A percentile compares a stretch with the other conserved stretches of the same genome.
phyloP scores from a whole-genome alignment of 1,140 invertebrate species.

The Saccostrea echinata region DNA sequence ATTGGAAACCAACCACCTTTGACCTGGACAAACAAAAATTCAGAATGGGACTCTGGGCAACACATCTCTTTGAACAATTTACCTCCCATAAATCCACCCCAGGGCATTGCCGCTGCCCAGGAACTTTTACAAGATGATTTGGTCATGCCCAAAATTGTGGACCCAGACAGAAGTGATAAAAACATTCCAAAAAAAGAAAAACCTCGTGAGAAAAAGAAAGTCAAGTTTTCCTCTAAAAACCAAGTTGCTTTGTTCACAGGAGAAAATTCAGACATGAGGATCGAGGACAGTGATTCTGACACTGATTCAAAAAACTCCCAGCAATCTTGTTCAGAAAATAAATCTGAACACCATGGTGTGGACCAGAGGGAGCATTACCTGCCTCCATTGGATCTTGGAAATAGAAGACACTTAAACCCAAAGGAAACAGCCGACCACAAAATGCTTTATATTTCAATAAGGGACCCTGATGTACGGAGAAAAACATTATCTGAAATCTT shows the following conservation, averaged over 20 bases:
- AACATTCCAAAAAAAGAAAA: not conserved
- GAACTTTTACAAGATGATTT: constrained; percentile 32
- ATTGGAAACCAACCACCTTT: not conserved
- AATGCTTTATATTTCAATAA: constrained; percentile 63
- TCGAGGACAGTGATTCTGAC: not conserved
- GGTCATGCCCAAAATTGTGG: constrained; percentile 53
- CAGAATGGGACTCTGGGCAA: constrained; percentile 53
- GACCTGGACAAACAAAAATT: constrained; percentile 26
- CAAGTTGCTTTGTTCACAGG: constrained; percentile 21
- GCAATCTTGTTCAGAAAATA: not conserved
- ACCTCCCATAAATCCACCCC: constrained; percentile 47
- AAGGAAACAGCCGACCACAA: constrained; percentile 67
- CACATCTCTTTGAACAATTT: constrained; percentile 53
- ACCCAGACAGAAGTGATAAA: constrained; percentile 46
- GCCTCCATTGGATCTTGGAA: constrained; percentile 29
- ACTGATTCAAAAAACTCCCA: constrained; percentile 54
- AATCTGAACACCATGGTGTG: not conserved
- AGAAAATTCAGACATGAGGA: not conserved
- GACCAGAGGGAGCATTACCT: constrained; percentile 15
- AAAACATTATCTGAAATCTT: constrained; percentile 68
- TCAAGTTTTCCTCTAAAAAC: constrained; percentile 53
- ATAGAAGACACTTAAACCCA: not conserved
- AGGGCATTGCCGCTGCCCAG: constrained; percentile 49
- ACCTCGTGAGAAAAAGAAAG: constrained; percentile 50
- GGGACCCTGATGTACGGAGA: constrained; percentile 62